Percentiles rank a stretch among this genome's conserved stretches.
phyloP scores from a whole-genome alignment of 2,888 invertebrate genomes.

The Eupithecia tripunctaria region DNA sequence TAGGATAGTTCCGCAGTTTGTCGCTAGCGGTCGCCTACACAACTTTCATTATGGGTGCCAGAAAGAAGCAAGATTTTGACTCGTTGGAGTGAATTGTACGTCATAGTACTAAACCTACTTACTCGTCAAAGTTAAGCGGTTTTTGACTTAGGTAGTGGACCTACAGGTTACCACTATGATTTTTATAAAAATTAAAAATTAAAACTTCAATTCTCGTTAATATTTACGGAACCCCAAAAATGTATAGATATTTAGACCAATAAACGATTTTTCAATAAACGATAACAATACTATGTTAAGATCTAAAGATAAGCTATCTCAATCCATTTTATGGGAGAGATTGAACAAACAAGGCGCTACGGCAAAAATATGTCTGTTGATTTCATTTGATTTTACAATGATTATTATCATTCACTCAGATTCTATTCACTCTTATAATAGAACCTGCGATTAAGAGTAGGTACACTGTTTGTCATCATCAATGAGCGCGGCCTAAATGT shows the following conservation, averaged over 20 bases:
- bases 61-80: neutral
- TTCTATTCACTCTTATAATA: neutral
- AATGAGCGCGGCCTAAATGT: no score
- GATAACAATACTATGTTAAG: neutral
- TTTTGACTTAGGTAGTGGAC: neutral
- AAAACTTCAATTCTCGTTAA: neutral
- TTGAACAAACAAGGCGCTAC: neutral
- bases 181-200: no score
- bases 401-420: neutral
- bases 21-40: no score
- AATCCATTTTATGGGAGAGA: neutral
- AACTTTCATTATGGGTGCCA: no score
- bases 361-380: neutral
- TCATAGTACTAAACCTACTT: neutral
- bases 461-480: no score
- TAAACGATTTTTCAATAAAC: slow-evolving; percentile 1
- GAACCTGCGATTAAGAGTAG: neutral
- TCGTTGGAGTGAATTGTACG: neutral
- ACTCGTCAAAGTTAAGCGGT: neutral
- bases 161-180: no score
- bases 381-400: neutral
- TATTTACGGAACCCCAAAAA: neutral
- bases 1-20: no score
- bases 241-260: neutral
- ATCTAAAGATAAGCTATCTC: neutral